phyloP scores from a whole-genome alignment of 2,888 invertebrate species.

The Diarsia brunnea region DNA sequence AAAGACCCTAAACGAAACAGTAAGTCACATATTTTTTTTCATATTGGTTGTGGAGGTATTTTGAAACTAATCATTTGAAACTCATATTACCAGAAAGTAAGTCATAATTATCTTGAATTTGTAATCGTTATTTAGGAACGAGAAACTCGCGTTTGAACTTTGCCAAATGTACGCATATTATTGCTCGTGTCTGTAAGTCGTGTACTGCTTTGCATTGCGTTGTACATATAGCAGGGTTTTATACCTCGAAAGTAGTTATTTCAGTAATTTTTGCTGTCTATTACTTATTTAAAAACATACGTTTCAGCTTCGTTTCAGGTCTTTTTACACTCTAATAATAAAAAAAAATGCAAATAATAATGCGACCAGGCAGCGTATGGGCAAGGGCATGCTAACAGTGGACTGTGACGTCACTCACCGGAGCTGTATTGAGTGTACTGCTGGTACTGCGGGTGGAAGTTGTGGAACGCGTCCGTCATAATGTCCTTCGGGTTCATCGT shows the following conservation, averaged over 20 bases:
- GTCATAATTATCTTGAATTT: too few species aligned
- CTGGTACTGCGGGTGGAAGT: conserved; percentile 99
- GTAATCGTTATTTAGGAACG: too few species aligned
- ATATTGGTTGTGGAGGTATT: too few species aligned
- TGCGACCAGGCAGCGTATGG: conserved; percentile 75
- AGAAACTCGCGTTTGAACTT: too few species aligned
- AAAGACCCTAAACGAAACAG: conserved; percentile 11
- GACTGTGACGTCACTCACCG: conserved; percentile 91
- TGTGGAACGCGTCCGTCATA: conserved; percentile 99
- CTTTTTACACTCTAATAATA: conserved; percentile 9
- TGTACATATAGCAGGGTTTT: neutral
- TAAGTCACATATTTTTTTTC: neutral
- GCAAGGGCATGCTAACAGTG: conserved; percentile 56
- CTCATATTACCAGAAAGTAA: too few species aligned
- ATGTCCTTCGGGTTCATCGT: conserved; percentile 99
- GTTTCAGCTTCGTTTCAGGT: conserved; percentile 6
- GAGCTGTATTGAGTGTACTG: conserved; percentile 99
- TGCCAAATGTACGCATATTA: too few species aligned
- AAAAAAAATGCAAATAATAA: conserved; percentile 78
- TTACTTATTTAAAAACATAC: neutral
- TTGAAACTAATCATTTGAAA: too few species aligned
- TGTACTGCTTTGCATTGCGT: neutral
- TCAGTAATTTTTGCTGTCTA: neutral
- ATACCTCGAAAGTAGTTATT: neutral
- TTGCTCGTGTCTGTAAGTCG: too few species aligned